These are phyloP conservation scores for Ondatra zibethicus DNA, from an alignment of 2,113 vertebrate species.

Conservation along the genomic window DNA sequence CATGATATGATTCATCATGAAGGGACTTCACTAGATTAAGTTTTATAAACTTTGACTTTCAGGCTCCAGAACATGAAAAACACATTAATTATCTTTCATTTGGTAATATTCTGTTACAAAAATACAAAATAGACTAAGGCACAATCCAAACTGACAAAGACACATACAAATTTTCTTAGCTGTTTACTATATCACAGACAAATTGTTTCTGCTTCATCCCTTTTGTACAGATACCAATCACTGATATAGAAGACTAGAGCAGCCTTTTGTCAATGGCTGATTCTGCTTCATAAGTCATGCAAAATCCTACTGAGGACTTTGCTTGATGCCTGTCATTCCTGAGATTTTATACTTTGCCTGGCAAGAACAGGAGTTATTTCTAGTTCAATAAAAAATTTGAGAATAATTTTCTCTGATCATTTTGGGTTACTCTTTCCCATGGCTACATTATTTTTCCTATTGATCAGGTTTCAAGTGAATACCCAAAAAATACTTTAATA, in stretches of 20 bases:
- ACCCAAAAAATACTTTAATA: neutral
- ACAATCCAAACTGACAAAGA: neutral
- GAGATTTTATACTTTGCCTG: neutral
- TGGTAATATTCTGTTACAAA: neutral
- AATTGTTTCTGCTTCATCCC: neutral
- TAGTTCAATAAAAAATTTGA: neutral
- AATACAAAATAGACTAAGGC: neutral
- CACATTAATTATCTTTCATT: neutral
- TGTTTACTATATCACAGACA: neutral
- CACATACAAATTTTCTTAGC: neutral
- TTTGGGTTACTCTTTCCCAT: neutral
- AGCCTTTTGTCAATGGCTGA: conserved; percentile 19
- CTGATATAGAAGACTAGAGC: neutral
- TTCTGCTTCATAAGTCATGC: neutral
- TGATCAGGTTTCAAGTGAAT: neutral
- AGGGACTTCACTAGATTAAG: neutral
- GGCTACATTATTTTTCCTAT: neutral
- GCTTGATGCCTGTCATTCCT: neutral
- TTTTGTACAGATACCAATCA: neutral
- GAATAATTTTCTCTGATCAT: neutral
- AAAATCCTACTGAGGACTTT: neutral
- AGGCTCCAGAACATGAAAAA: neutral
- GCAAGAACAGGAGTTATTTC: neutral
- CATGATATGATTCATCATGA: neutral
- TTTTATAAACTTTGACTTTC: neutral